A percentile compares a stretch with the other conserved stretches of the same genome.
Evolutionary conservation across 2,113 vertebrate species (phyloP).

Genomic region (Colius striatus): DNA sequence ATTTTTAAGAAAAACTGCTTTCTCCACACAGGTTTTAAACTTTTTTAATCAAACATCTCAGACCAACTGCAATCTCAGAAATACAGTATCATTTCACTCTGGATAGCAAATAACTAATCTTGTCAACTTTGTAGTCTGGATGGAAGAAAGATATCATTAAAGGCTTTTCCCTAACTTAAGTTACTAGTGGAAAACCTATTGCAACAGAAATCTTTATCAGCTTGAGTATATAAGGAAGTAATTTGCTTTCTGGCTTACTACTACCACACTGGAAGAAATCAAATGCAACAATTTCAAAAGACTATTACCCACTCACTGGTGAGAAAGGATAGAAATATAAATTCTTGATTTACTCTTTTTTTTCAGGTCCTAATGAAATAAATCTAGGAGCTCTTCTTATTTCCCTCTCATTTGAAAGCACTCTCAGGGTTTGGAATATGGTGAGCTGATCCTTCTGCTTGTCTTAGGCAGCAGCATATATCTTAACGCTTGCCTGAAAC

Average conservation of each 20-base stretch:
- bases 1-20: not conserved
- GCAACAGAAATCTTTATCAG: conserved; percentile 6
- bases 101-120: not conserved
- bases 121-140: not conserved
- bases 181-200: not conserved
- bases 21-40: not conserved
- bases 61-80: not conserved
- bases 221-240: not conserved
- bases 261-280: conserved; percentile 8
- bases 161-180: not conserved
- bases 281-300: conserved; percentile 36
- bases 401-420: not conserved
- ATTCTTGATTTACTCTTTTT: not conserved
- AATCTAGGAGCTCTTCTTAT: not conserved
- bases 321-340: not conserved
- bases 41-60: not conserved
- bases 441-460: not conserved
- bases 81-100: not conserved
- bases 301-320: conserved; percentile 3
- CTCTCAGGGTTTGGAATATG: not conserved
- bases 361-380: not conserved
- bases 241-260: conserved; percentile 37
- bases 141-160: not conserved
- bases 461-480: not conserved
- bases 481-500: not conserved